Conservation (phyloP, 1,140 invertebrate genomes). For the Caenorhabditis tropicalis region DNA sequence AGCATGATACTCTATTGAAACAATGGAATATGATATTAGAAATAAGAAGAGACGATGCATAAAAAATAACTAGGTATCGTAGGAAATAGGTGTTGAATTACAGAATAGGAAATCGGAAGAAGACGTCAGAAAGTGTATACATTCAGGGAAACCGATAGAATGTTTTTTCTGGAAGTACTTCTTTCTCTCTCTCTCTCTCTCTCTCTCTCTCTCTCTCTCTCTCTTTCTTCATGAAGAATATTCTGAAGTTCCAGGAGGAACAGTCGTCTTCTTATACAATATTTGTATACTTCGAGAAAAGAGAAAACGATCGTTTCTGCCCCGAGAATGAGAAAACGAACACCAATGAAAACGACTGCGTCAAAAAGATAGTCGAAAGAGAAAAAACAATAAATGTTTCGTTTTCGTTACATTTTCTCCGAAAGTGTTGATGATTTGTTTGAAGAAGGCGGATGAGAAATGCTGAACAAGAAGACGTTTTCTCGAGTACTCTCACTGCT, state of each 20-base stretch:
- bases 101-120: not conserved
- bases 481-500: conserved; percentile 1
- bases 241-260: not conserved
- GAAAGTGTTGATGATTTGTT: conserved; percentile 22
- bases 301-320: not conserved
- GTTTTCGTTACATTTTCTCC: not conserved
- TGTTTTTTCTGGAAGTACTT: not conserved
- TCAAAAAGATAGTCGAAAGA: not conserved
- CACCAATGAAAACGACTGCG: conserved; percentile 24
- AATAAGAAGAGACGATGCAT: not conserved
- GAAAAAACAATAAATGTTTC: conserved; percentile 21
- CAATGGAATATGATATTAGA: not conserved
- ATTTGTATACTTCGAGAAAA: not conserved
- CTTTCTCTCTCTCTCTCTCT: not conserved
- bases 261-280: too few species aligned
- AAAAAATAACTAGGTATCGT: not conserved
- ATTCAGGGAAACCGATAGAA: too few species aligned
- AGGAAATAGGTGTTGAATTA: not conserved
- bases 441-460: too few species aligned
- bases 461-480: not conserved
- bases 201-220: too few species aligned
- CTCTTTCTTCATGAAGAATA: too few species aligned
- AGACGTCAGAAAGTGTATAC: not conserved
- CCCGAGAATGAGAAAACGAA: too few species aligned
- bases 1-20: not conserved